These are phyloP conservation scores for Synergus gifuensis DNA, from an alignment of 2,888 invertebrate genomes.

Conservation along the genomic window DNA sequence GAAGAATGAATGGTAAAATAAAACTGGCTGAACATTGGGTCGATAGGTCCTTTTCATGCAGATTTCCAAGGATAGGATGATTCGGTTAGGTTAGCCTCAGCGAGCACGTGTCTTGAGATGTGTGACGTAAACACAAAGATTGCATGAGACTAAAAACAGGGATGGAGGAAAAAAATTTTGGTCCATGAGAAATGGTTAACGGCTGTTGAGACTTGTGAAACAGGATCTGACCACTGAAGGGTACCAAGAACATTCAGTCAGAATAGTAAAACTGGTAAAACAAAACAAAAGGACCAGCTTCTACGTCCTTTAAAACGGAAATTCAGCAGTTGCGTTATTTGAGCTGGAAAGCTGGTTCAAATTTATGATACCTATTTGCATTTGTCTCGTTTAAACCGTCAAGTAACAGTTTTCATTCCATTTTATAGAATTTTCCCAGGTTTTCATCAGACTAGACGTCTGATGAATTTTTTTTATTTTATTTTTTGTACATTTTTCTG, in stretches of 20 bases:
- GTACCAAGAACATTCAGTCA: constrained; percentile 44
- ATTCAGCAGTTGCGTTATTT: not conserved
- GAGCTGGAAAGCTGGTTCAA: not conserved
- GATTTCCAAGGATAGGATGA: constrained; percentile 39
- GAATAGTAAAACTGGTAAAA: constrained; percentile 27
- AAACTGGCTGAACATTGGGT: not conserved
- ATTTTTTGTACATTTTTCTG: too few species aligned
- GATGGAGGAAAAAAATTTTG: constrained; percentile 49
- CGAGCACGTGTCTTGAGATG: constrained; percentile 51
- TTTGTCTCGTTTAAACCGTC: not conserved
- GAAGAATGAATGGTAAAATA: constrained; percentile 7
- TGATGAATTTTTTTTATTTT: too few species aligned
- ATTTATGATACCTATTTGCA: not conserved
- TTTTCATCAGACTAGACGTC: too few species aligned
- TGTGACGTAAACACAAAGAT: constrained; percentile 53
- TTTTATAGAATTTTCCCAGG: too few species aligned
- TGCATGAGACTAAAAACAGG: constrained; percentile 45
- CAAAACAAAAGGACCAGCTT: constrained; percentile 7
- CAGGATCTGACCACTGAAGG: constrained; percentile 49
- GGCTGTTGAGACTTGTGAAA: constrained; percentile 50
- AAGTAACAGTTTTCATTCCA: too few species aligned
- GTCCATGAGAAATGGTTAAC: constrained; percentile 56
- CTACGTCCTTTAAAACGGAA: constrained; percentile 22
- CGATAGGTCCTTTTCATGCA: constrained; percentile 24
- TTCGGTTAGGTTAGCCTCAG: constrained; percentile 43